These are phyloP conservation scores for Phataginus tetradactyla DNA, from an alignment of 2,797 vertebrate species.

Conservation along the genomic window DNA sequence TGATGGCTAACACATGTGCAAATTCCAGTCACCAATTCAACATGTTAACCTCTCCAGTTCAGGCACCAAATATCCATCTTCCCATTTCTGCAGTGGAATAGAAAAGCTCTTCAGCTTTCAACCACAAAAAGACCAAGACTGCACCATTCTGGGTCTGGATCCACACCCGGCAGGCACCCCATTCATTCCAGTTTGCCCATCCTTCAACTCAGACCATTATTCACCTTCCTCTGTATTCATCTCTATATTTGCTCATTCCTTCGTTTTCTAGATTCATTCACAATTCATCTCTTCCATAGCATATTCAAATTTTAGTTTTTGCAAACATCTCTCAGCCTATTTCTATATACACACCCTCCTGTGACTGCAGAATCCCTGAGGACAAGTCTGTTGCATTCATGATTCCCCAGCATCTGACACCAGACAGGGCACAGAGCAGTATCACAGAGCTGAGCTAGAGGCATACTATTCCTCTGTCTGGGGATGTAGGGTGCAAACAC, in stretches of 20 bases:
- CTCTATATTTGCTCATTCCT: fast-evolving
- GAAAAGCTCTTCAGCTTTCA: background rate
- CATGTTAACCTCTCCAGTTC: slow-evolving; percentile 43
- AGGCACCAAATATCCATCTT: background rate
- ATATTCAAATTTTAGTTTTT: background rate
- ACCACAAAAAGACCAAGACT: background rate
- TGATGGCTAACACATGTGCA: slow-evolving; percentile 74
- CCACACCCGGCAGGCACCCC: background rate
- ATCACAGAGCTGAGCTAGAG: no score
- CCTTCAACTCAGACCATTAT: background rate
- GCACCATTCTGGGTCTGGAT: fast-evolving
- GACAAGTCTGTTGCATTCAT: no score
- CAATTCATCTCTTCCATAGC: background rate
- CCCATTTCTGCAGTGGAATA: background rate
- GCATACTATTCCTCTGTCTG: background rate
- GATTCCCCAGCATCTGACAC: background rate
- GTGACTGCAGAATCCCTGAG: background rate
- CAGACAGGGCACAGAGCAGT: background rate
- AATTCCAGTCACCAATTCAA: slow-evolving; percentile 58
- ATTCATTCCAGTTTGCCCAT: background rate
- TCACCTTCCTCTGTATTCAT: background rate
- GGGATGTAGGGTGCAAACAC: fast-evolving
- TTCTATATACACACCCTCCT: background rate
- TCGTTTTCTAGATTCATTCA: no score
- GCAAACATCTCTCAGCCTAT: background rate